Conservation (phyloP, 2,797 vertebrate genomes). For the Aulostomus chinensis region DNA sequence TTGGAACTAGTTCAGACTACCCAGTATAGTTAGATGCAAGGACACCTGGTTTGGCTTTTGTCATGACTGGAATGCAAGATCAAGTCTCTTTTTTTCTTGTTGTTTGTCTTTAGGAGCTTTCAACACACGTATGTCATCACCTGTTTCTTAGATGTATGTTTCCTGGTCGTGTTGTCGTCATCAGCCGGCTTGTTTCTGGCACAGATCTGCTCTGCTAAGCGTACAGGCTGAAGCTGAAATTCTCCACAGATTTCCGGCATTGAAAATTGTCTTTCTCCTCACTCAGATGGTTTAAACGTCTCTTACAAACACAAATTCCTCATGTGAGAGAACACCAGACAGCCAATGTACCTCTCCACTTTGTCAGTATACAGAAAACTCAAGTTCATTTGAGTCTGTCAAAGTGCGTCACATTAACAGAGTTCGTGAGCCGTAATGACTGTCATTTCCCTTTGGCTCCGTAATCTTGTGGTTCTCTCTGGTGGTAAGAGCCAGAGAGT, state of each 20-base stretch:
- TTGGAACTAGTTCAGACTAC: conserved; percentile 52
- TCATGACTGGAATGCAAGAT: conserved; percentile 35
- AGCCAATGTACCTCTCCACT: conserved; percentile 14
- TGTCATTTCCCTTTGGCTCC: conserved; percentile 61
- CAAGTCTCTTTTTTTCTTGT: not conserved
- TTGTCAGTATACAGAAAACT: too few relatives aligned
- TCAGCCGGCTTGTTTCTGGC: conserved; percentile 25
- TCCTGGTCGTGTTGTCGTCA: conserved; percentile 32
- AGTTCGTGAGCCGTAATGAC: conserved; percentile 72
- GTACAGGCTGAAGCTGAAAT: not conserved
- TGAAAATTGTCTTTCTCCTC: too few relatives aligned
- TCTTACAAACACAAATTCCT: too few relatives aligned
- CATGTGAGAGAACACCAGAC: conserved; percentile 1
- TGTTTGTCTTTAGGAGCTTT: conserved; percentile 15
- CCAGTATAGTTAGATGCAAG: conserved; percentile 58
- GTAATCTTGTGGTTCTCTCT: conserved; percentile 67
- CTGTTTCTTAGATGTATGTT: conserved; percentile 20
- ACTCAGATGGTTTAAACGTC: too few relatives aligned
- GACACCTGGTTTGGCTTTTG: conserved; percentile 48
- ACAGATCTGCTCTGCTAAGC: conserved; percentile 9
- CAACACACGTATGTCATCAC: conserved; percentile 46
- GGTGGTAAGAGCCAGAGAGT: conserved; percentile 28
- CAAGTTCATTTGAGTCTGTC: conserved; percentile 18
- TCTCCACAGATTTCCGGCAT: conserved; percentile 1
- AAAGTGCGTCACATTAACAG: conserved; percentile 46